These are phyloP conservation scores for Yponomeuta sedellus DNA, from an alignment of 2,888 invertebrate genomes.

Conservation along the genomic window DNA sequence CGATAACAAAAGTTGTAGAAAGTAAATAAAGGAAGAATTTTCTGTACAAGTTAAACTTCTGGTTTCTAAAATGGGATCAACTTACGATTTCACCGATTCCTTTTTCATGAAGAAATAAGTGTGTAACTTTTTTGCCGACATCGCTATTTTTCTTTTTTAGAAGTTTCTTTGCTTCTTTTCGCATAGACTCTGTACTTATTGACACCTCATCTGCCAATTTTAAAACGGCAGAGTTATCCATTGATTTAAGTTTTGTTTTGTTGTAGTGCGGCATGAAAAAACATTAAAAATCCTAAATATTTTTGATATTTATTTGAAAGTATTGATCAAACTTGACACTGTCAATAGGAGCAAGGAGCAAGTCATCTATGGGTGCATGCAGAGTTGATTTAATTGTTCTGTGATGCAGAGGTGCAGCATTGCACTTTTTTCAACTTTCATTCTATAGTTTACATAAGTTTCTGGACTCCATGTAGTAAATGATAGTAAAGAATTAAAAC, in stretches of 20 bases:
- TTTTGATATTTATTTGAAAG: neutral
- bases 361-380: too few species aligned
- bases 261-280: neutral
- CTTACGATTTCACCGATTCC: constrained; percentile 75
- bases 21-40: too few species aligned
- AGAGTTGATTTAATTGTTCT: too few species aligned
- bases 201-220: constrained; percentile 34
- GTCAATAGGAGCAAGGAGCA: neutral
- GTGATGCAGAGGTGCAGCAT: too few species aligned
- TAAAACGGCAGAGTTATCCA: constrained; percentile 26
- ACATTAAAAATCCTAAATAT: neutral
- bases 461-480: too few species aligned
- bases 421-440: too few species aligned
- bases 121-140: constrained; percentile 48
- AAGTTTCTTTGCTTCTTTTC: constrained; percentile 56
- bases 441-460: too few species aligned
- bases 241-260: constrained; percentile 18
- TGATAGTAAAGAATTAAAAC: too few species aligned
- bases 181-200: constrained; percentile 44
- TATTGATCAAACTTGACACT: constrained; percentile 16
- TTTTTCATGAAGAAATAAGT: constrained; percentile 78
- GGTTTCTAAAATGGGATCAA: constrained; percentile 23
- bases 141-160: constrained; percentile 42
- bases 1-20: too few species aligned
- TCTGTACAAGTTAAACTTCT: too few species aligned